Base-by-base conservation (phyloP, 2,113 vertebrate genomes). In the Columba livia region DNA sequence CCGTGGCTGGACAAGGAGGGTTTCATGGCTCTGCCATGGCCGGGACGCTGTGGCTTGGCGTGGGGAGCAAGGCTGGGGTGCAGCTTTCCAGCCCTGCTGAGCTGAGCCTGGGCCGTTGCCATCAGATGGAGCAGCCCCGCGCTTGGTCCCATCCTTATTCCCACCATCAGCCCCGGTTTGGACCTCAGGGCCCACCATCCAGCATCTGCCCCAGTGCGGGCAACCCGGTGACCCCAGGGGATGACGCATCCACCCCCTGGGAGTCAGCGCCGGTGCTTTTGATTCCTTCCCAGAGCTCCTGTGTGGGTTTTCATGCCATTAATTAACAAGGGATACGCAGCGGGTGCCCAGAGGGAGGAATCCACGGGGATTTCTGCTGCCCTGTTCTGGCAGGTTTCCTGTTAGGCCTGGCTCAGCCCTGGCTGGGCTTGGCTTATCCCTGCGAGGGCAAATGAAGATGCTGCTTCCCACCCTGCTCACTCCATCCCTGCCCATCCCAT, bases 21-120 rank as follows among this genome's bases (percentile, higher is more conserved):
- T 44, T 16, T 44, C 42, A 7, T 16, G 42, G 42, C 42, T 75
- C 36, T 40, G 40, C 54, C 11, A 2, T 2, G 20, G 50, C 25
- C 2, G 2, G 29, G 38, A 19, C 2, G 19, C 36, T 12, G 13
- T 1, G 0, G 5, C 48, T 19, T 56, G 24, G 0, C 42, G 3
- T 0, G 11, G 58, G 51, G 28, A 18, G 57, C 32, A 11, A 31
- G 36, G 70, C 0, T 29, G 62, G 44, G 61, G 14, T 1, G 3
- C 48, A 50, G 40, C 54, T 80, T 34, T 56, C 21, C 40, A 17
- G 67, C 61, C 75, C 42, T 19, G 26, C 58, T 31, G 34, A 69
- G 62, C 62, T 20, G 17, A 62, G 54, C 60, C 34, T 1, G 5
- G 14, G 40, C 4, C 31, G 40, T 0, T 75, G 12, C 74, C 69